Conservation (phyloP, 2,113 vertebrate genomes). For the Clupea harengus region DNA sequence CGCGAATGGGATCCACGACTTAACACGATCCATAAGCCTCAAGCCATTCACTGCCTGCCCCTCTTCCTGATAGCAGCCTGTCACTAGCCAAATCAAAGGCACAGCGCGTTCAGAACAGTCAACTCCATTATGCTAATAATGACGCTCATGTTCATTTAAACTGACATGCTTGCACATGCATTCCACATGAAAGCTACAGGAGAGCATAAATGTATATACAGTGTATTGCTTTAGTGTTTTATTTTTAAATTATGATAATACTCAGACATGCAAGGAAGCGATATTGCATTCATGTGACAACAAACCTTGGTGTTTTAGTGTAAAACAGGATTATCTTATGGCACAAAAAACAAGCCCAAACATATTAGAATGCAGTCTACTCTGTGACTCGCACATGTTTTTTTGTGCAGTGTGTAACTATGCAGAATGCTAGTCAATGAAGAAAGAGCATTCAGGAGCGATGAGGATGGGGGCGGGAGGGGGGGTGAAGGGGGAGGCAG, state of each 20-base stretch:
- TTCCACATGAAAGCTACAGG: background rate
- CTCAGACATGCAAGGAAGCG: background rate
- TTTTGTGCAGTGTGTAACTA: background rate
- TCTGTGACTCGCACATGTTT: background rate
- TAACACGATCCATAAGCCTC: background rate
- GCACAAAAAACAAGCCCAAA: background rate
- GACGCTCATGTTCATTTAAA: background rate
- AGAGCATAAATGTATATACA: background rate
- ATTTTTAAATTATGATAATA: background rate
- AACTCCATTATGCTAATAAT: slow-evolving; percentile 17
- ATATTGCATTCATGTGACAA: background rate
- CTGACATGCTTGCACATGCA: background rate
- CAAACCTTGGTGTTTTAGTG: background rate
- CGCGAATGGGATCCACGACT: background rate
- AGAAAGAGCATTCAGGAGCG: background rate
- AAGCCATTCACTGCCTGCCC: background rate
- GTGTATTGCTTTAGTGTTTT: background rate
- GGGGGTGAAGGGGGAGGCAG: background rate
- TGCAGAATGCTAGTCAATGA: background rate
- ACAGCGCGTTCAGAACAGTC: background rate
- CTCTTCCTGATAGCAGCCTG: background rate
- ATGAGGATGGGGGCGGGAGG: background rate
- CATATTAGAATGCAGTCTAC: background rate
- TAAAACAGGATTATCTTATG: background rate
- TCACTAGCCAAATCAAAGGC: background rate